phyloP scores from a whole-genome alignment of 2,888 invertebrate species.

The Epicampocera succincta region DNA sequence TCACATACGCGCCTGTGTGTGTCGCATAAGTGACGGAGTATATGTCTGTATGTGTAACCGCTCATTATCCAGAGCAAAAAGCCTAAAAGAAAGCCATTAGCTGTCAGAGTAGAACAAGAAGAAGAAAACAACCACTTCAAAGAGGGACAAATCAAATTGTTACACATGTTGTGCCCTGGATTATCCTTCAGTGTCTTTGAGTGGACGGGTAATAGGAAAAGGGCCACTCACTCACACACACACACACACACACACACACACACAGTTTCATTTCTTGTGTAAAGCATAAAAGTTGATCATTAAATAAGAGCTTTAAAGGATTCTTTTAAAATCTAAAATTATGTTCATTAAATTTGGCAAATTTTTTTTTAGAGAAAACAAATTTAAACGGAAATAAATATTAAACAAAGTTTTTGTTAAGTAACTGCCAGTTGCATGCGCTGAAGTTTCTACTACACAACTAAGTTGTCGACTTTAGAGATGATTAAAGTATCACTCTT shows the following conservation, averaged over 20 bases:
- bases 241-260: too few species aligned
- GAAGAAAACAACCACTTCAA: slow-evolving; percentile 17
- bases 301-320: slow-evolving; percentile 41
- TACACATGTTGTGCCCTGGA: not conserved
- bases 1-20: not conserved
- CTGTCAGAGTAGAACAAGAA: not conserved
- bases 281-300: slow-evolving; percentile 44
- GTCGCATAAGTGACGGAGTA: not conserved
- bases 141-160: slow-evolving; percentile 11
- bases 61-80: slow-evolving; percentile 59
- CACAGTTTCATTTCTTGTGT: not conserved
- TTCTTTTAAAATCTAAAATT: not conserved
- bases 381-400: too few species aligned
- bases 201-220: slow-evolving; percentile 55
- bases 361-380: slow-evolving; percentile 19
- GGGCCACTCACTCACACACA: not conserved
- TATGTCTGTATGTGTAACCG: slow-evolving; percentile 24
- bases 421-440: too few species aligned
- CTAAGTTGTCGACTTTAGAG: too few species aligned
- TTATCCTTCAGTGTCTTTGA: not conserved
- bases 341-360: slow-evolving; percentile 10
- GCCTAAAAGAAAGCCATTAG: slow-evolving; percentile 64
- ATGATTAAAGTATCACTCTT: too few species aligned
- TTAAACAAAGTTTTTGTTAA: too few species aligned
- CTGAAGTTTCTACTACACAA: too few species aligned